Evolutionary conservation across 2,888 invertebrate genomes (phyloP), one percentile per base, ranked within the genome.

Genomic region (Chloroclystis v-ata): DNA sequence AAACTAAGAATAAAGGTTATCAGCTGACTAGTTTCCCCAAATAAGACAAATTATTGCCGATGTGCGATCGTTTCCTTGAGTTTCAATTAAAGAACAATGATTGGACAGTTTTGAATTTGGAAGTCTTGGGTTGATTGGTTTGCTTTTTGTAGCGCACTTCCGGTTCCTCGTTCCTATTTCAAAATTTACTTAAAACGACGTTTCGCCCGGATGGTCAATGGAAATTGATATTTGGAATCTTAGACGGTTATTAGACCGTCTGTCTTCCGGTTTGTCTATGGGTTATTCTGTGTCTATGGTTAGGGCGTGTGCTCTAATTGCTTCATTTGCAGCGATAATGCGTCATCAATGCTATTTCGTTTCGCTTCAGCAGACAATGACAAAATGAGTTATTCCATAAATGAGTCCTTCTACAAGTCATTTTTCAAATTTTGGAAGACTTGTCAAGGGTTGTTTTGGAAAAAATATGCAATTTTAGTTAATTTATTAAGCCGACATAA

Each of bases 221-320:
- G 84, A 86, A 87, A 87, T 86, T 86, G 86, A 86, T 86, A 86
- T 85, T 82, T 78, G 78, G 78, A 74, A 76, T 82, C 84, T 84
- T 73, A 80, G 80, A 75, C 65, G 74, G 71, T 74, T 73, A 86
- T 85, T 86, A 84, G 76, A 81, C 69, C 82, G 81, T 75, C 74
- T 83, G 85, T 82, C 85, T 80, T 85, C 84, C 84, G 80, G 82
- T 76, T 46, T 54, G 57, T 60, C 56, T 58, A 63, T 67, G 69
- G 57, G 71, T 76, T 32, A 32, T 32, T 32, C 32, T 32, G 8
- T 54, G 57, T 60, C 56, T 58, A 63, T 67, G 69, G 56, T 72
- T 76, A 72, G 76, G 82, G 76, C 81, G 83, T 83, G 84, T 82
- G 82, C 73, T 63, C 62, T 85, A 86, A 86, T 86, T 84, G 81